Percentiles rank a stretch among this genome's conserved stretches.
Conservation (phyloP, 2,888 invertebrate species). For the Candidula unifasciata region DNA sequence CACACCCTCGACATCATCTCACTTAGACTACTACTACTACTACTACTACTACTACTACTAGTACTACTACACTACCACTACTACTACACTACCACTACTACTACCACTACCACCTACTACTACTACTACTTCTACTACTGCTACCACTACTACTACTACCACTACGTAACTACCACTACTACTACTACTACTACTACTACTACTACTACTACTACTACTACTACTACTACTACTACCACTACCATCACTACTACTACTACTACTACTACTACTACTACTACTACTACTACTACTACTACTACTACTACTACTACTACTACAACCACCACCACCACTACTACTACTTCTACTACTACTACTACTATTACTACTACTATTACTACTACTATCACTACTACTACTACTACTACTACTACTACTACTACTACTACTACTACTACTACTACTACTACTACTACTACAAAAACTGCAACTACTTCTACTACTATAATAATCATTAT, state of each 20-base stretch:
- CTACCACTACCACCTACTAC: too few relatives aligned
- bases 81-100: background rate
- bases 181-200: background rate
- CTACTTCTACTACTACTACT: too few relatives aligned
- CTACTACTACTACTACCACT: conserved; percentile 11
- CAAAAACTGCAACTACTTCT: background rate
- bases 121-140: conserved; percentile 6
- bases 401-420: conserved; percentile 4
- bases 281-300: too few relatives aligned
- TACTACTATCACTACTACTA: background rate
- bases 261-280: background rate
- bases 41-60: conserved; percentile 9
- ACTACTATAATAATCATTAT: background rate
- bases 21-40: too few relatives aligned
- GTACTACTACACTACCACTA: background rate
- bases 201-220: conserved; percentile 26
- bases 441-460: conserved; percentile 15
- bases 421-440: conserved; percentile 21
- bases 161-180: background rate
- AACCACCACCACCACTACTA: too few relatives aligned
- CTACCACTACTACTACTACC: conserved; percentile 13
- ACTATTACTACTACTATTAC: background rate
- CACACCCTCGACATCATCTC: too few relatives aligned
- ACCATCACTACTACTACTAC: conserved; percentile 10
- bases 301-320: too few relatives aligned